phyloP scores from a whole-genome alignment of 2,113 vertebrate species.

The Nycticryphes semicollaris region DNA sequence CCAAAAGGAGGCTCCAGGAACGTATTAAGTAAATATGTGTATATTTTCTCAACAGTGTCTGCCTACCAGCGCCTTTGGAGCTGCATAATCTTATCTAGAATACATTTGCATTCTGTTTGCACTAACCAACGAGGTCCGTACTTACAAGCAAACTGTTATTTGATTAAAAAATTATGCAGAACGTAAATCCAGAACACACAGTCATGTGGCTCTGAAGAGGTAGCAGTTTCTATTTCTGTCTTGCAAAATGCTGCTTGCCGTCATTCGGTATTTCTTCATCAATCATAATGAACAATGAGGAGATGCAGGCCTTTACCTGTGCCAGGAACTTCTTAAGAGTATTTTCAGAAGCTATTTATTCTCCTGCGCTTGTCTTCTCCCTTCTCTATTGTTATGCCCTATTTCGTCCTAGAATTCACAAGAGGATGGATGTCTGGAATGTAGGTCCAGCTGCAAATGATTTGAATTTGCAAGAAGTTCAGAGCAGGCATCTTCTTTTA shows the following conservation, averaged over 20 bases:
- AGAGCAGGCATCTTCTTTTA: background rate
- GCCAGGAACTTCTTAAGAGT: background rate
- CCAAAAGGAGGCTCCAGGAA: constrained; percentile 34
- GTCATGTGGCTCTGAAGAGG: background rate
- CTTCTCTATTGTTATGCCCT: background rate
- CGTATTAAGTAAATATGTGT: constrained; percentile 27
- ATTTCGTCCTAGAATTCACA: background rate
- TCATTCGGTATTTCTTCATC: constrained; percentile 5
- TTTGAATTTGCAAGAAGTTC: constrained; percentile 11
- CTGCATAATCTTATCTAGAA: constrained; percentile 19
- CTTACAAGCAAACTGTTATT: background rate
- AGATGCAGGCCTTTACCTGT: background rate
- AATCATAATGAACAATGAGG: constrained; percentile 11
- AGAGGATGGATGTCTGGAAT: background rate
- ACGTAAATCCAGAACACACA: background rate
- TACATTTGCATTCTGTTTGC: background rate
- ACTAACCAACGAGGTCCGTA: background rate
- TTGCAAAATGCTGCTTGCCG: background rate
- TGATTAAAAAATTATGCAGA: constrained; percentile 8
- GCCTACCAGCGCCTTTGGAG: constrained; percentile 9
- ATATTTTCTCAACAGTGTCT: constrained; percentile 42
- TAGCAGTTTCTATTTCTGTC: constrained; percentile 12
- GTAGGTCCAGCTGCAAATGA: background rate
- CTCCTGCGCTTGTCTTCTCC: background rate
- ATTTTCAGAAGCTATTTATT: constrained; percentile 3